phyloP scores from a whole-genome alignment of 2,888 invertebrate genomes.

The Seira ritae region DNA sequence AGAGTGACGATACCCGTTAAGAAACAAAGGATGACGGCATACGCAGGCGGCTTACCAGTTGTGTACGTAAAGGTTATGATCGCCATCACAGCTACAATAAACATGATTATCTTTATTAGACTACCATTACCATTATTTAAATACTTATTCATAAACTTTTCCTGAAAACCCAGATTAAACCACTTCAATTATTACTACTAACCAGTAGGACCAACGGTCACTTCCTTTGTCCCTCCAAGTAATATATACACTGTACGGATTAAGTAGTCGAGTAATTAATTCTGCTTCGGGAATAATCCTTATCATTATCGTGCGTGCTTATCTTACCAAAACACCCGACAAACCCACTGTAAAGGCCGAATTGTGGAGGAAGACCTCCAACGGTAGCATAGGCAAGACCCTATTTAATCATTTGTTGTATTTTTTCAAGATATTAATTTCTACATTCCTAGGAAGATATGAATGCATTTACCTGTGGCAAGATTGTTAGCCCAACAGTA shows the following conservation, averaged over 20 bases:
- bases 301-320: no score
- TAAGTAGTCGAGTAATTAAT: no score
- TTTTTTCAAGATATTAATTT: not conserved
- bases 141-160: not conserved
- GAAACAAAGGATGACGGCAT: conserved; percentile 70
- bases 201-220: conserved; percentile 64
- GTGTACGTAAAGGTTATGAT: conserved; percentile 71
- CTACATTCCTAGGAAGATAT: conserved; percentile 12
- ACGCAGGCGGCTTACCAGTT: conserved; percentile 67
- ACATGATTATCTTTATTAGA: not conserved
- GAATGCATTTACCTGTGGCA: conserved; percentile 68
- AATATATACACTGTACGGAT: conserved; percentile 71
- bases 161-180: not conserved
- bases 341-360: conserved; percentile 70
- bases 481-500: conserved; percentile 70
- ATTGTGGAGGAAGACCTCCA: conserved; percentile 64
- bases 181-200: not conserved
- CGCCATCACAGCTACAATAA: conserved; percentile 69
- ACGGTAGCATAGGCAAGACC: conserved; percentile 69
- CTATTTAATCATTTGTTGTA: conserved; percentile 28
- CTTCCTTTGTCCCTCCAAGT: conserved; percentile 69
- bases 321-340: conserved; percentile 69
- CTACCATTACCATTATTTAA: conserved; percentile 3
- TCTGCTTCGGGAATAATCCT: no score
- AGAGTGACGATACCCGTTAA: conserved; percentile 70